Evolutionary conservation across 2,797 vertebrate genomes (phyloP).

Genomic region (Lepidocolaptes lacrymiger): DNA sequence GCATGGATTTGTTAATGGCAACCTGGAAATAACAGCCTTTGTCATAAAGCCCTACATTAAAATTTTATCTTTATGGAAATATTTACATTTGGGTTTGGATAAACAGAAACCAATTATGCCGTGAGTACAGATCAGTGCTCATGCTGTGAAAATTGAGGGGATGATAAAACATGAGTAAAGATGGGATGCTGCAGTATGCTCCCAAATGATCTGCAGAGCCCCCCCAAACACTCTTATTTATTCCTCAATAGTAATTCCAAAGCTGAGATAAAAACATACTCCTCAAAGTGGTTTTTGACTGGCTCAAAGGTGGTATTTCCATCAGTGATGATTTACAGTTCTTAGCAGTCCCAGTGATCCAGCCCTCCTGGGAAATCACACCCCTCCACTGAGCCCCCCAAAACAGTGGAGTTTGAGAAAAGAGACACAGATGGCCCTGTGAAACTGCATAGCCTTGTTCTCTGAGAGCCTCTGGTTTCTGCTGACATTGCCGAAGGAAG

Average conservation of each 20-base stretch:
- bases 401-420: not conserved
- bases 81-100: conserved; percentile 21
- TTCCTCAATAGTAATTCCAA: not conserved
- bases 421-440: not conserved
- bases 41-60: conserved; percentile 32
- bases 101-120: not conserved
- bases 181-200: not conserved
- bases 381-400: not conserved
- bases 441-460: not conserved
- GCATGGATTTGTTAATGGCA: not conserved
- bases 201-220: not conserved
- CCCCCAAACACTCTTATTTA: not conserved
- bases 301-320: not conserved
- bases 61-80: conserved; percentile 47
- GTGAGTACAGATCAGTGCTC: not conserved
- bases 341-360: not conserved
- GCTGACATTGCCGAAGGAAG: not conserved
- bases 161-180: not conserved
- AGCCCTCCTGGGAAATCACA: not conserved
- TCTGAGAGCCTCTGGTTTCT: not conserved
- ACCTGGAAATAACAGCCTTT: conserved; percentile 1
- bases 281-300: not conserved
- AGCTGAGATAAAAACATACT: not conserved
- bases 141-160: not conserved
- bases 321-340: not conserved